Evolutionary conservation across 1,140 invertebrate genomes (phyloP), one percentile per base, ranked within the genome.

Genomic region (Aplysia californica): DNA sequence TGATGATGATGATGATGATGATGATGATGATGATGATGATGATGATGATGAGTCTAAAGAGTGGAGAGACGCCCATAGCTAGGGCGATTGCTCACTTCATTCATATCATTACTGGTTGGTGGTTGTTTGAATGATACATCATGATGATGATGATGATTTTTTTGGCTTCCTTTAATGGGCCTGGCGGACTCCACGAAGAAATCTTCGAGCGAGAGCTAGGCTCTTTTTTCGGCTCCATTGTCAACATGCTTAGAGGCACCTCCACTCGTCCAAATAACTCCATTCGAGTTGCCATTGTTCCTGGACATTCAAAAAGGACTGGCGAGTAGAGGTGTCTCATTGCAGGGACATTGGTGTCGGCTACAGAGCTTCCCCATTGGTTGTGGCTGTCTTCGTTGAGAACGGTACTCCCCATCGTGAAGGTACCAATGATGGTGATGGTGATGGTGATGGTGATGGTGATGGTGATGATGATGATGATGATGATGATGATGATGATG

Each of bases 21-120:
- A 75, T 41, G 73, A 75, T 56, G 66, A 73, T 55, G 74, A 70
- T 64, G 61, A 44, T 68, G 73, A 44, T 41, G 73, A 44, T 75
- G 65, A 70, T 72, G 73, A 70, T 70, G 61, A 70, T 3, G n/a
- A n/a, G 97, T 83, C 92, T 99, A 85, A 96, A 98, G 84, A 98
- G 96, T 84, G 96, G 97, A 65, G 95, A 98, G 88, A 99, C 98
- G 0, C 97, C 98, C 75, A 99, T 99, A 88, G 97, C 97, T 77
- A 97, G 96, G 91, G 97, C 99, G 92, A 99, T 99, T 84, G 96
- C 96, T 85, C 97, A 99, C 91, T 99, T 99, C 92, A 99, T 99
- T 89, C 97, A 99, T 88, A 92, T 99, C 80, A 99, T 99, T 89
- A 99, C 98, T 77, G 96, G 96, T 79, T 10, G n/a, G 44, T n/a